Conservation (phyloP, 2,888 invertebrate genomes). For the Pyrochroa serraticornis region DNA sequence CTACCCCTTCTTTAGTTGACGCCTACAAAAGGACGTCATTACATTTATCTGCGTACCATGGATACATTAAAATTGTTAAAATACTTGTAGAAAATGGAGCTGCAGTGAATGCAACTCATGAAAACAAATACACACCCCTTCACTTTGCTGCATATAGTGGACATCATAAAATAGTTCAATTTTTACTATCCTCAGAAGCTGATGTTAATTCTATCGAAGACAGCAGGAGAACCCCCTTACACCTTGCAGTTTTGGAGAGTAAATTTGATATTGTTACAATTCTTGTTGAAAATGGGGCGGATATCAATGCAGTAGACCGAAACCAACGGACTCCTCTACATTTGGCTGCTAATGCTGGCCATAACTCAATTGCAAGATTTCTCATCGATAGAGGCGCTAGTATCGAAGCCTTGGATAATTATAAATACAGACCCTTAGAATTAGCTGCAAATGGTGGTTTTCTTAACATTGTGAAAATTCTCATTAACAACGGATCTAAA, state of each 20-base stretch:
- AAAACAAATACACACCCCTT: no score
- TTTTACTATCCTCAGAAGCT: no score
- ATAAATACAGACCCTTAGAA: background rate
- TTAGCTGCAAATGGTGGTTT: background rate
- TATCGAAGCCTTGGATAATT: background rate
- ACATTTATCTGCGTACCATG: no score
- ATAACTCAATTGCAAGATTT: background rate
- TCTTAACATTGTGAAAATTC: no score
- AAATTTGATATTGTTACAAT: background rate
- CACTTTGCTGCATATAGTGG: no score
- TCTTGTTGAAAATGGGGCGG: background rate
- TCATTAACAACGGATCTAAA: no score
- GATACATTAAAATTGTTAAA: background rate
- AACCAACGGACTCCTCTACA: constrained; percentile 1
- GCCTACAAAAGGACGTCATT: no score
- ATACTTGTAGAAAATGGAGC: background rate
- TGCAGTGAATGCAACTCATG: no score
- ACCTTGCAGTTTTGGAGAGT: background rate
- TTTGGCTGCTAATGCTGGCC: constrained; percentile 2
- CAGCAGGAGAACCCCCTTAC: background rate
- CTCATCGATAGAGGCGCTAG: background rate
- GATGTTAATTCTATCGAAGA: background rate
- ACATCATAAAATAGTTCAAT: no score
- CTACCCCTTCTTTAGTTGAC: no score
- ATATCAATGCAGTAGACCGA: background rate